These are phyloP conservation scores for Ophion ellenae DNA, from an alignment of 2,888 invertebrate genomes.

Conservation along the genomic window DNA sequence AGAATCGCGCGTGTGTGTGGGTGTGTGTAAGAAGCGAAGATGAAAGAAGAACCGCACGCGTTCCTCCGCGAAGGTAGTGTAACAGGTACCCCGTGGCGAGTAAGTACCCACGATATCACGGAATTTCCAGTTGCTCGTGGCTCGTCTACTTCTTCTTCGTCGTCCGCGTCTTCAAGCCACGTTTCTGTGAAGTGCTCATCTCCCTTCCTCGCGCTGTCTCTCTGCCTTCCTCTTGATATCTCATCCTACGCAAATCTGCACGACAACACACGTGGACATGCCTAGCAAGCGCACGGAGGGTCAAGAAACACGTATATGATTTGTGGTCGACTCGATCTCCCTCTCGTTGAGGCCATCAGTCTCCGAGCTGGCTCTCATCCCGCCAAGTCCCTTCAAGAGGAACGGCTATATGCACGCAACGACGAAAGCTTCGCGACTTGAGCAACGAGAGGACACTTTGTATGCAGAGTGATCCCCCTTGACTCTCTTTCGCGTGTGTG, in stretches of 20 bases:
- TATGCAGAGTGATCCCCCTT: slow-evolving; percentile 67
- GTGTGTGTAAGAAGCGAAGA: slow-evolving; percentile 43
- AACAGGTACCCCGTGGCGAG: slow-evolving; percentile 59
- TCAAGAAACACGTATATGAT: slow-evolving; percentile 59
- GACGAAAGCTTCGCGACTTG: slow-evolving; percentile 30
- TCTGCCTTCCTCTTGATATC: slow-evolving; percentile 41
- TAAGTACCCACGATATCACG: slow-evolving; percentile 51
- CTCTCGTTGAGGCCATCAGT: slow-evolving; percentile 55
- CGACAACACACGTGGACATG: slow-evolving; percentile 26
- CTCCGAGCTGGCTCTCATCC: slow-evolving; percentile 31
- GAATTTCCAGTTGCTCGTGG: slow-evolving; percentile 37
- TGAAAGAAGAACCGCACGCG: slow-evolving; percentile 62
- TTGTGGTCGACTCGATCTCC: slow-evolving; percentile 49
- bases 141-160: slow-evolving; percentile 27
- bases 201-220: not conserved
- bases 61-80: slow-evolving; percentile 43
- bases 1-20: not conserved
- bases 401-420: slow-evolving; percentile 9
- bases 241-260: slow-evolving; percentile 60
- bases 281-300: not conserved
- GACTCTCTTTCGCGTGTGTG: slow-evolving; percentile 11
- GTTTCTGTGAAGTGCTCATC: slow-evolving; percentile 42
- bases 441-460: slow-evolving; percentile 67
- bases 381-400: slow-evolving; percentile 3
- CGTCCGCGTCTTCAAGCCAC: slow-evolving; percentile 25